These are phyloP conservation scores for Lerista edwardsae DNA, from an alignment of 2,797 vertebrate genomes.

Conservation along the genomic window DNA sequence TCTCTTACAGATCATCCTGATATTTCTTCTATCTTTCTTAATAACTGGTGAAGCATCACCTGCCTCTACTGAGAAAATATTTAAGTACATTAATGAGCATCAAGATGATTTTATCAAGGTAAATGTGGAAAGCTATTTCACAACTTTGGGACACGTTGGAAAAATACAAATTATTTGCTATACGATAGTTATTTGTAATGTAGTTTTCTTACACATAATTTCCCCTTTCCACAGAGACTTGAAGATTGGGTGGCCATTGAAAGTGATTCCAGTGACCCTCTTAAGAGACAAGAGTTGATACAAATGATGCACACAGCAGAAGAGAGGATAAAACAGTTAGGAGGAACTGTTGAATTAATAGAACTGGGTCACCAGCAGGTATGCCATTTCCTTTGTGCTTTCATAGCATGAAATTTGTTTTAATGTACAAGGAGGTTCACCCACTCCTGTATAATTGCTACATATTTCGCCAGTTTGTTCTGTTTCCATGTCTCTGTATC, in stretches of 20 bases:
- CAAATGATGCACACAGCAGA: slow-evolving; percentile 45
- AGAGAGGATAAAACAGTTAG: slow-evolving; percentile 38
- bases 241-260: slow-evolving; percentile 68
- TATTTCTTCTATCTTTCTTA: not conserved
- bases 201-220: not conserved
- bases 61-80: slow-evolving; percentile 28
- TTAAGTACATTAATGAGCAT: slow-evolving; percentile 64
- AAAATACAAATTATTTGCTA: not conserved
- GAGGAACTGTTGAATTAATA: slow-evolving; percentile 52
- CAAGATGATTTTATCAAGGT: slow-evolving; percentile 72
- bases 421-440: not conserved
- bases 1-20: not conserved
- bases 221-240: slow-evolving; percentile 55
- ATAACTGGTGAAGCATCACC: not conserved
- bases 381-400: not conserved
- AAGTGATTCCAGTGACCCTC: slow-evolving; percentile 52
- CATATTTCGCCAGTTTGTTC: no score
- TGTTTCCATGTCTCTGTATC: no score
- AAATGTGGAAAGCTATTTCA: not conserved
- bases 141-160: not conserved
- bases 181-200: not conserved
- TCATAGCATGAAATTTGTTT: not conserved
- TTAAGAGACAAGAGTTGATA: slow-evolving; percentile 45
- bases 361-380: slow-evolving; percentile 60
- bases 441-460: no score